Percentiles rank a stretch among this genome's conserved stretches.
Conservation (phyloP, 2,888 invertebrate genomes). For the Digitonthophagus gazella region DNA sequence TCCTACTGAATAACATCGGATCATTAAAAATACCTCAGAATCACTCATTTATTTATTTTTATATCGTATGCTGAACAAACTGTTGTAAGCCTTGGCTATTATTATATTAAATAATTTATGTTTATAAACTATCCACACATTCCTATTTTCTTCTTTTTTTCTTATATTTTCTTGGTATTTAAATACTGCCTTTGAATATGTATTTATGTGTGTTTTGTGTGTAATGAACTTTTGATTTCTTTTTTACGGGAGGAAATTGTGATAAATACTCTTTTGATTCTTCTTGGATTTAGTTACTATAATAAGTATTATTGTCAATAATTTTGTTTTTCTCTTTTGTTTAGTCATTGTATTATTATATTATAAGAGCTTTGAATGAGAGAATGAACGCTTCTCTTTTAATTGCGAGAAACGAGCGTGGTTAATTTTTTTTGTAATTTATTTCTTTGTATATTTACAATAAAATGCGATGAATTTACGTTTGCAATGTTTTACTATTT, state of each 20-base stretch:
- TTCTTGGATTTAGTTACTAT: neutral
- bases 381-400: constrained; percentile 6
- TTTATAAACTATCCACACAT: neutral
- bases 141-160: constrained; percentile 2
- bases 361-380: constrained; percentile 6
- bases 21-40: neutral
- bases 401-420: neutral
- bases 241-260: neutral
- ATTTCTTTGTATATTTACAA: constrained; percentile 16
- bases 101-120: neutral
- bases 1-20: constrained; percentile 61
- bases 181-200: neutral
- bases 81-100: neutral
- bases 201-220: neutral
- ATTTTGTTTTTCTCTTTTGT: constrained; percentile 4
- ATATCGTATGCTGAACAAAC: neutral
- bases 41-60: neutral
- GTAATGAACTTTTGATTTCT: neutral
- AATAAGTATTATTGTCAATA: neutral
- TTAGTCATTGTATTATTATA: neutral
- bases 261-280: neutral
- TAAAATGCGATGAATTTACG: neutral
- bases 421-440: constrained; percentile 14
- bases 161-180: neutral
- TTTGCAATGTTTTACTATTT: neutral